Evolutionary conservation across 2,888 invertebrate genomes (phyloP).

Genomic region (Sarcophaga carnaria): DNA sequence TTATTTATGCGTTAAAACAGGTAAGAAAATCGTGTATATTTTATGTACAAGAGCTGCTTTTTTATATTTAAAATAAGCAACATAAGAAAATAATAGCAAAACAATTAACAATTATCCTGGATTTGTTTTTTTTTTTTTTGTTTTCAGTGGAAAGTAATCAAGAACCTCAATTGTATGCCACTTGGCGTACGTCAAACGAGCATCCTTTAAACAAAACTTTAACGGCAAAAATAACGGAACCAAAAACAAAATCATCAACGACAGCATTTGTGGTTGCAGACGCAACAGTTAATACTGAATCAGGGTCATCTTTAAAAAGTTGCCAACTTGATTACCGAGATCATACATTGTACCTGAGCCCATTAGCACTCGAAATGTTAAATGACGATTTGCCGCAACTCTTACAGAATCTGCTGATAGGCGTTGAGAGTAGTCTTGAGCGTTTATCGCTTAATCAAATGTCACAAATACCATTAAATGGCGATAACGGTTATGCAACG

Average conservation of each 20-base stretch:
- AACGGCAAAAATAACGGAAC: conserved; percentile 27
- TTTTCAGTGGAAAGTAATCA: conserved; percentile 73
- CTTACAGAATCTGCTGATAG: conserved; percentile 86
- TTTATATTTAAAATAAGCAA: background rate
- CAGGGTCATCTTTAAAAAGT: conserved; percentile 75
- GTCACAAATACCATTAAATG: conserved; percentile 80
- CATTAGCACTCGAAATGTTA: conserved; percentile 80
- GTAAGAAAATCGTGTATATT: conserved; percentile 65
- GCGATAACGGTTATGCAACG: conserved; percentile 51
- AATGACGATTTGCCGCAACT: conserved; percentile 84
- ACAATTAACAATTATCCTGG: background rate
- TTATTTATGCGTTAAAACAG: conserved; percentile 85
- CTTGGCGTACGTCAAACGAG: conserved; percentile 77
- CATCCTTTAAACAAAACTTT: conserved; percentile 23
- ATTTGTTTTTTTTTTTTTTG: background rate
- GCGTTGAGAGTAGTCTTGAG: conserved; percentile 87
- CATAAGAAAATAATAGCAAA: background rate
- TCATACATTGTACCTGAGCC: conserved; percentile 75
- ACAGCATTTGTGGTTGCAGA: background rate
- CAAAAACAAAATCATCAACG: conserved; percentile 48
- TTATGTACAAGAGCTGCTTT: background rate
- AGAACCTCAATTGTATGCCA: conserved; percentile 76
- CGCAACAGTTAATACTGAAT: conserved; percentile 30
- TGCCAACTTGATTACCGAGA: conserved; percentile 79
- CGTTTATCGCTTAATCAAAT: conserved; percentile 86